Base-by-base conservation (phyloP, 1,140 invertebrate species). In the Cecropterus lyciades region DNA sequence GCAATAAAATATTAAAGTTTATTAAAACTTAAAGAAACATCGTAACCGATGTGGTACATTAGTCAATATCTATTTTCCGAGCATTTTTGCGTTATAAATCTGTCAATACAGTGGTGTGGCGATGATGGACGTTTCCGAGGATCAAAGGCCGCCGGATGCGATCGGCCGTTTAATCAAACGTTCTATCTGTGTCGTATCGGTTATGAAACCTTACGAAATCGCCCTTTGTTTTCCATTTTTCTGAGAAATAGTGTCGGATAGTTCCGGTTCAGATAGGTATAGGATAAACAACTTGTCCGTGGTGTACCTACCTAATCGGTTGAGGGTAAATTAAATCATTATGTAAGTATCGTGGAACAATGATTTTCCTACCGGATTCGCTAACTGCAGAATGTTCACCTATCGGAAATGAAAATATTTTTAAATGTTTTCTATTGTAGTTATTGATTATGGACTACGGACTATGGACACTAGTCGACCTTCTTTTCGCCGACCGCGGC, bases 81-180 rank as follows among this genome's bases (percentile, higher is more conserved):
- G 3, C 59, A 62, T 62, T 72, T 71, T 69, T 59, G 49, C 40
- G 53, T 76, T 73, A 77, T 82, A 73, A 81, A 79, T 72, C 77
- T 75, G 79, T 81, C 79, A 77, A 81, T 81, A 81, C 62, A 72
- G 65, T 10, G 30, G 30, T 10, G 30, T 7, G 30, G 67, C n/a
- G n/a, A 79, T 80, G 79, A 81, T 79, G 71, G 55, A 79, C 77
- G 75, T 69, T 77, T 75, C 74, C 74, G 40, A 27, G 55, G 72
- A 77, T 77, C 72, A 79, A 79, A 79, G 60, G 51, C 48, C 62
- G 27, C 10, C 57, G 57, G 77, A 79, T 65, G 70, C 59, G 37
- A 15, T 51, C 37, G 43, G 14, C 37, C 56, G 56, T 60, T 60
- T 48, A 60, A 60, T 64, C 51, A 42, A 67, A 57, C 46, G 57